Evolutionary conservation across 2,797 vertebrate species (phyloP).

Genomic region (Lithobates pipiens): DNA sequence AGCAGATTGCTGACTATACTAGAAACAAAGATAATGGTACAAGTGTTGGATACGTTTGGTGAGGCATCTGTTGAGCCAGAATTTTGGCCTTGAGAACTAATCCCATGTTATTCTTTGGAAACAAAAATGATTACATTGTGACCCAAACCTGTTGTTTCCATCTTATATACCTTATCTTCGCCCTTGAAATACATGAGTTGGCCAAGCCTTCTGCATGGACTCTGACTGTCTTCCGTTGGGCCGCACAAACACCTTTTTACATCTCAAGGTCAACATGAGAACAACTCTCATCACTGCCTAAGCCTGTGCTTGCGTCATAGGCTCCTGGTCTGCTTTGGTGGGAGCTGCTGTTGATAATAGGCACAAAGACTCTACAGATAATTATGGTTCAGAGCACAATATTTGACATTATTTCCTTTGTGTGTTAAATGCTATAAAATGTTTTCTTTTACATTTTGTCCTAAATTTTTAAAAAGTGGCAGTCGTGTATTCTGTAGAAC

Average conservation of each 20-base stretch:
- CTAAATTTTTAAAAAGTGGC: too few relatives aligned
- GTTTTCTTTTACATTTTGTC: background rate
- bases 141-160: background rate
- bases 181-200: conserved; percentile 21
- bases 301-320: background rate
- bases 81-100: conserved; percentile 16
- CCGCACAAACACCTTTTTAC: conserved; percentile 7
- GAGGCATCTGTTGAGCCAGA: background rate
- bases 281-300: background rate
- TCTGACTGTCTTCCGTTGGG: background rate
- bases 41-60: background rate
- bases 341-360: conserved; percentile 11
- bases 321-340: background rate
- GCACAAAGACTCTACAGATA: background rate
- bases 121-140: background rate
- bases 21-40: background rate
- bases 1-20: too few relatives aligned
- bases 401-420: background rate
- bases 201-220: background rate
- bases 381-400: background rate
- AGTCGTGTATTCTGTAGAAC: too few relatives aligned
- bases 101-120: conserved; percentile 11
- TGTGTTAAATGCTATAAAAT: background rate
- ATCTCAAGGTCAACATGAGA: conserved; percentile 4
- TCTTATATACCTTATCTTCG: conserved; percentile 22